Conservation (phyloP, 64 coral and sea anemone genomes). For the Pachyseris speciosa region DNA sequence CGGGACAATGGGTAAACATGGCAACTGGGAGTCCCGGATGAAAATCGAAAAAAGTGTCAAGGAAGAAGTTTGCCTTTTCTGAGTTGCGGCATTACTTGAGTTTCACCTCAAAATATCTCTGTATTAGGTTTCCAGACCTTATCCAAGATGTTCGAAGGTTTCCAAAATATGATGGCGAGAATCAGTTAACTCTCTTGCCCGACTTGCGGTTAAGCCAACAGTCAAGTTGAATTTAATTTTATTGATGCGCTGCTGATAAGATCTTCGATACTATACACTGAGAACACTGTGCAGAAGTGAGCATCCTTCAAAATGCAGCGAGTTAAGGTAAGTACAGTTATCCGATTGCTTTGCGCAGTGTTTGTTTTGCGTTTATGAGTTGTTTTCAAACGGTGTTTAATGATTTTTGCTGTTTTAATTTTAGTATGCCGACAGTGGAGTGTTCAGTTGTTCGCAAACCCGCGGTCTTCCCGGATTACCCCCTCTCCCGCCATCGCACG, state of each 20-base stretch:
- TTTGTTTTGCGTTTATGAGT: background rate
- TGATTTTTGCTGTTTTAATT: conserved; percentile 26
- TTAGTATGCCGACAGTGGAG: conserved; percentile 77
- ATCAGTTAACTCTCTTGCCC: background rate
- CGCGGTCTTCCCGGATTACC: conserved; percentile 88
- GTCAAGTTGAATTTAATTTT: no score
- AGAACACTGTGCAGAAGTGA: conserved; percentile 21
- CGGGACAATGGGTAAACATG: conserved; percentile 72
- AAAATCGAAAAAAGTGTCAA: conserved; percentile 17
- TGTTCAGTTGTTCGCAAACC: conserved; percentile 96
- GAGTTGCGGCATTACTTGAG: background rate
- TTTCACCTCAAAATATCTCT: background rate
- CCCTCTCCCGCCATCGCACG: conserved; percentile 86
- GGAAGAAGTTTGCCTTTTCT: conserved; percentile 14
- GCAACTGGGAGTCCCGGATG: conserved; percentile 68
- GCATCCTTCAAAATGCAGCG: conserved; percentile 38
- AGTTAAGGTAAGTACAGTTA: conserved; percentile 13
- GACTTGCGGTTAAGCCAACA: no score
- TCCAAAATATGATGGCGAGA: background rate
- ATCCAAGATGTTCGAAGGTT: background rate
- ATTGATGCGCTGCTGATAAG: no score
- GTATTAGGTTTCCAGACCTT: background rate
- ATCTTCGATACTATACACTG: no score
- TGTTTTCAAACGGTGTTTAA: background rate
- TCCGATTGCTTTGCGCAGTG: background rate